phyloP scores from a whole-genome alignment of 2,797 vertebrate genomes.

The Microchirus variegatus region DNA sequence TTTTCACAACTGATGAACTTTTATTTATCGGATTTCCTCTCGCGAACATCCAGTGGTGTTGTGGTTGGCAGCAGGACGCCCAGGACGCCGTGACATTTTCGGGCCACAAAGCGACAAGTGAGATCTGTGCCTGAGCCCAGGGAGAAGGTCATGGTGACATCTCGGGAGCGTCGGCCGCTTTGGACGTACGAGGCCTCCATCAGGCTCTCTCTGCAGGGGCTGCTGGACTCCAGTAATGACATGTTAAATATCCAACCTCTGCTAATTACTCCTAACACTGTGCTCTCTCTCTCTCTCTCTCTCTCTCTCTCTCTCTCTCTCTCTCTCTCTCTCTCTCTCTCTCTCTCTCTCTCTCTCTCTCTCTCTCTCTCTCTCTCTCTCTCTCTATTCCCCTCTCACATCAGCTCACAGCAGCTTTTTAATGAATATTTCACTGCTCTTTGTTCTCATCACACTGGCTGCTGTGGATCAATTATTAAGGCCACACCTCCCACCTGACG shows the following conservation, averaged over 20 bases:
- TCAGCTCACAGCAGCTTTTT: constrained; percentile 79
- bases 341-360: constrained; percentile 40
- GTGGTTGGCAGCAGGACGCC: constrained; percentile 10
- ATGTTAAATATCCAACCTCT: constrained; percentile 74
- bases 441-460: constrained; percentile 79
- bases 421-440: constrained; percentile 84
- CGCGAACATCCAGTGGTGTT: neutral
- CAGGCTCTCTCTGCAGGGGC: constrained; percentile 44
- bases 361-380: constrained; percentile 36
- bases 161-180: constrained; percentile 28
- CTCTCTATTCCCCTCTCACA: constrained; percentile 45
- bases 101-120: constrained; percentile 34
- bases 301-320: constrained; percentile 40
- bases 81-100: constrained; percentile 3
- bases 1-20: constrained; percentile 8
- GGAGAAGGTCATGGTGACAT: constrained; percentile 34
- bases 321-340: constrained; percentile 40
- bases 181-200: constrained; percentile 50
- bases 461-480: constrained; percentile 77
- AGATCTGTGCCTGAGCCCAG: constrained; percentile 1
- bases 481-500: constrained; percentile 37
- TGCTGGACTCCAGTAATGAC: constrained; percentile 69
- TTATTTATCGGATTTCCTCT: constrained; percentile 43
- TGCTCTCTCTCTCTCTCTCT: constrained; percentile 27
- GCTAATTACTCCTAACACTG: constrained; percentile 62